Evolutionary conservation across 1,140 invertebrate species (phyloP).

Genomic region (Capitella teleta): DNA sequence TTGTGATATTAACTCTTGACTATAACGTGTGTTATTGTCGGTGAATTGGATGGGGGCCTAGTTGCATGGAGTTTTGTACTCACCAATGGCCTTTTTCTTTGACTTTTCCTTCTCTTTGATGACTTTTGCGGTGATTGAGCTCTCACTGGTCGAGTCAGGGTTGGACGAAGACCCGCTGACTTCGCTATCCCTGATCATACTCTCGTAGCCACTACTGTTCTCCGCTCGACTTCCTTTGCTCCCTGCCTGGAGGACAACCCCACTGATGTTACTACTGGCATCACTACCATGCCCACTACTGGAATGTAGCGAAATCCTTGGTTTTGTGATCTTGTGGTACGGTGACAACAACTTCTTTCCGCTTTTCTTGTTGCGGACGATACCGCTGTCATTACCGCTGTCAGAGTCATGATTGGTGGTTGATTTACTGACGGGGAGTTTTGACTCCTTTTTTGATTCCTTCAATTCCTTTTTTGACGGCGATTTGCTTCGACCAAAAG

Average conservation of each 20-base stretch:
- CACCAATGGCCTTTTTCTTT: constrained; percentile 24
- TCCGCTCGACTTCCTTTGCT: constrained; percentile 25
- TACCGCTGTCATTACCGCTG: constrained; percentile 27
- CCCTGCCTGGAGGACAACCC: constrained; percentile 25
- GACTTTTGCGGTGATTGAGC: constrained; percentile 25
- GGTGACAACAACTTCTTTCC: constrained; percentile 25
- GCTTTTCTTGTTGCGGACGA: constrained; percentile 9
- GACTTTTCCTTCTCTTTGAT: constrained; percentile 22
- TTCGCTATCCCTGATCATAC: constrained; percentile 63
- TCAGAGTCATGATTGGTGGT: constrained; percentile 5
- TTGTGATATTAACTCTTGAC: too few relatives aligned
- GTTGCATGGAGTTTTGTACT: too few relatives aligned
- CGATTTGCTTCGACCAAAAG: too few relatives aligned
- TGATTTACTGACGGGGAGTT: too few relatives aligned
- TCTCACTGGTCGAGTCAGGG: constrained; percentile 37
- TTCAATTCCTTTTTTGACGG: too few relatives aligned
- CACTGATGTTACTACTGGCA: constrained; percentile 31
- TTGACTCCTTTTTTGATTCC: too few relatives aligned
- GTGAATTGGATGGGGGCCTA: too few relatives aligned
- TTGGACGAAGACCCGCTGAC: constrained; percentile 48
- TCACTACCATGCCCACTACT: constrained; percentile 43
- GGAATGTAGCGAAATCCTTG: constrained; percentile 30
- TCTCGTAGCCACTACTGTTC: constrained; percentile 79
- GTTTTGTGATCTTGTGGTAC: constrained; percentile 36
- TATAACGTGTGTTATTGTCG: too few relatives aligned